Conservation (phyloP, 2,797 vertebrate genomes). For the Macrochelys suwanniensis region DNA sequence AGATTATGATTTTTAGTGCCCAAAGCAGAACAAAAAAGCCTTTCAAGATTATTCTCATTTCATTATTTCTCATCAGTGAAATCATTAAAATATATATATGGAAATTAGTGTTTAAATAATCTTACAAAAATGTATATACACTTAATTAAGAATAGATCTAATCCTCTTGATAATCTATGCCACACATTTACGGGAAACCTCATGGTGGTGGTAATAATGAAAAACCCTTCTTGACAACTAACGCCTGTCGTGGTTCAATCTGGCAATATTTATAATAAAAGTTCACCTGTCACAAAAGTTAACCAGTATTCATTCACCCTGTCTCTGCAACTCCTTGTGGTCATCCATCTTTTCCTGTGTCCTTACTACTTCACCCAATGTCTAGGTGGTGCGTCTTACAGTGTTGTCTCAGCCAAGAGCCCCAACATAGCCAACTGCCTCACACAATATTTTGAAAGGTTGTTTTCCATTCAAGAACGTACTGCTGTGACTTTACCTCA, state of each 20-base stretch:
- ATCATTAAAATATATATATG: constrained; percentile 2
- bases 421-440: not conserved
- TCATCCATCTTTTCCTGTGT: not conserved
- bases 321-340: not conserved
- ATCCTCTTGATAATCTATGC: not conserved
- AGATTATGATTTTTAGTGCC: not conserved
- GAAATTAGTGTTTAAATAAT: constrained; percentile 32
- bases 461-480: not conserved
- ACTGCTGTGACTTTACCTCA: not conserved
- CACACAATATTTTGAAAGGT: not conserved
- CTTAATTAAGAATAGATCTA: constrained; percentile 41
- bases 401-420: not conserved
- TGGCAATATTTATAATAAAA: not conserved
- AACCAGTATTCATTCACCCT: not conserved
- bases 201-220: not conserved
- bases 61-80: constrained; percentile 1
- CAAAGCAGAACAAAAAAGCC: not conserved
- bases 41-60: constrained; percentile 40
- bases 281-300: not conserved
- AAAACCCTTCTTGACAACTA: not conserved
- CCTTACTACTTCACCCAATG: not conserved
- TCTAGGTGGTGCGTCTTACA: rapidly evolving
- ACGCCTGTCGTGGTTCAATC: not conserved
- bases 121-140: constrained; percentile 21
- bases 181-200: not conserved